Conservation (phyloP, 53 echinoderm and acorn worm genomes). For the Pentamera pediparva region DNA sequence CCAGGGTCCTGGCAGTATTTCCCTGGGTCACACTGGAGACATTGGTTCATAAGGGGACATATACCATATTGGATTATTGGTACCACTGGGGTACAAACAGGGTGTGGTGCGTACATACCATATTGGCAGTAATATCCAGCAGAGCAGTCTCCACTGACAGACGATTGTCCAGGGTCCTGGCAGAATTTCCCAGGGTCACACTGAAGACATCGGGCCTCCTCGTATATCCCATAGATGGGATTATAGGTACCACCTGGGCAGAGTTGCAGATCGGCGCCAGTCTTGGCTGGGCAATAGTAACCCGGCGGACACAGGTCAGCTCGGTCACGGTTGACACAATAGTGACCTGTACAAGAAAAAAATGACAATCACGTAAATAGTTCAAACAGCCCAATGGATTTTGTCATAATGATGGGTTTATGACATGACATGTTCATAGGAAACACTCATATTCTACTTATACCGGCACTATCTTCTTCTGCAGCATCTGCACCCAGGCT, state of each 20-base stretch:
- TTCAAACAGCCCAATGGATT: too few relatives aligned
- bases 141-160: conserved; percentile 80
- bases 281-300: conserved; percentile 84
- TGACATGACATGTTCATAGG: too few relatives aligned
- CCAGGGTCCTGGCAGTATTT: conserved; percentile 85
- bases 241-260: conserved; percentile 92
- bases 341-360: conserved; percentile 49
- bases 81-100: conserved; percentile 85
- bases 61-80: conserved; percentile 77
- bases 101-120: conserved; percentile 42
- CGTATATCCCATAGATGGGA: conserved; percentile 73
- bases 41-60: conserved; percentile 70
- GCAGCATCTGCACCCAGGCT: too few relatives aligned
- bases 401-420: too few relatives aligned
- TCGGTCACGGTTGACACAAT: conserved; percentile 89
- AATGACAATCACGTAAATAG: too few relatives aligned
- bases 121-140: conserved; percentile 82
- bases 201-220: conserved; percentile 68
- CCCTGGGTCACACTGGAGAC: conserved; percentile 79
- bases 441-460: too few relatives aligned
- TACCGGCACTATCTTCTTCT: too few relatives aligned
- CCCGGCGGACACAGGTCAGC: conserved; percentile 96
- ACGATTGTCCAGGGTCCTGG: conserved; percentile 64
- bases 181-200: conserved; percentile 89
- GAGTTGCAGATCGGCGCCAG: conserved; percentile 80